Percentiles rank a stretch among this genome's conserved stretches.
phyloP scores from a whole-genome alignment of 2,888 invertebrate genomes.

The Dolichopus griseipennis region DNA sequence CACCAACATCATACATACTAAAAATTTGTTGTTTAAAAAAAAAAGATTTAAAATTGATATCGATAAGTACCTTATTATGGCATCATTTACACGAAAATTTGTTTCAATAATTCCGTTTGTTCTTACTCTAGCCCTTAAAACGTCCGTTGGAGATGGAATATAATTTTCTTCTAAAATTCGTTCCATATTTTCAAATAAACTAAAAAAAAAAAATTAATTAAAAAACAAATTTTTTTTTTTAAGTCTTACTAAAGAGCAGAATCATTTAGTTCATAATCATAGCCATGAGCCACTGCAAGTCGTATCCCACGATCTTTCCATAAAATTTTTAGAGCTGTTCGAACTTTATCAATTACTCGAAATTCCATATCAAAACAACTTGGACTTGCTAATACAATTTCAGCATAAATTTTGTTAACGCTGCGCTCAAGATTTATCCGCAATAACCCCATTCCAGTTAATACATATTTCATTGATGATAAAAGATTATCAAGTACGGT shows the following conservation, averaged over 20 bases:
- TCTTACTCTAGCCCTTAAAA: constrained; percentile 52
- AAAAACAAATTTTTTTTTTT: constrained; percentile 7
- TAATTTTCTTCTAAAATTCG: constrained; percentile 54
- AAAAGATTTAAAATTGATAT: neutral
- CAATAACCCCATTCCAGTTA: constrained; percentile 56
- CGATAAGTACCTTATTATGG: constrained; percentile 41
- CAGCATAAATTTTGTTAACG: constrained; percentile 50
- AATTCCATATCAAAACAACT: constrained; percentile 51
- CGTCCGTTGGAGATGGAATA: constrained; percentile 55
- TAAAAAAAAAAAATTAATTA: constrained; percentile 26
- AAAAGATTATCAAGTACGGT: constrained; percentile 56
- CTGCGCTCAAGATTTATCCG: constrained; percentile 53
- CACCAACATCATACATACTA: constrained; percentile 59
- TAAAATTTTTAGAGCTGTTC: constrained; percentile 47
- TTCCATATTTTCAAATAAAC: constrained; percentile 60
- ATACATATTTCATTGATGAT: constrained; percentile 59
- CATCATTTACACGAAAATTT: constrained; percentile 53
- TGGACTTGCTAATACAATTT: constrained; percentile 45
- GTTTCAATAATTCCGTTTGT: constrained; percentile 61
- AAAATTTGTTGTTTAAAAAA: constrained; percentile 21
- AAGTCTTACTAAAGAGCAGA: constrained; percentile 55
- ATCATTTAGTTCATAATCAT: constrained; percentile 59
- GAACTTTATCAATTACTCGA: constrained; percentile 46
- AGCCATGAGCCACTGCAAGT: constrained; percentile 55
- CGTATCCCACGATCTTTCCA: constrained; percentile 57